These are phyloP conservation scores for Eretmodus cyanostictus DNA, from an alignment of 2,113 vertebrate genomes.

Conservation along the genomic window DNA sequence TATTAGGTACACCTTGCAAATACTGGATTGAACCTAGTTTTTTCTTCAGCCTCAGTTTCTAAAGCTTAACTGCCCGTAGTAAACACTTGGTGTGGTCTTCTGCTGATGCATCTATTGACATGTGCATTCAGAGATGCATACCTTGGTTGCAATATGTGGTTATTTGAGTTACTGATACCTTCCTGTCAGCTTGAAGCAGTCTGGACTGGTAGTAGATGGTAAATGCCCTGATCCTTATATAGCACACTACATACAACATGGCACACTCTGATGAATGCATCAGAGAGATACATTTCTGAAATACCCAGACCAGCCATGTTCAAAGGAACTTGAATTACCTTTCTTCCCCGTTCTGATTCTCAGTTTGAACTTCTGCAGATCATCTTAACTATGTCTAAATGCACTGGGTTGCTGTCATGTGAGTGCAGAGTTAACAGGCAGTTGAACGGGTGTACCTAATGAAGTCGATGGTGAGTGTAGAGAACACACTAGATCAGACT, in stretches of 20 bases:
- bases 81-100: background rate
- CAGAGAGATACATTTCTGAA: background rate
- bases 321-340: background rate
- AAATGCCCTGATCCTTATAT: background rate
- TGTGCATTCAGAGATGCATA: background rate
- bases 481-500: background rate
- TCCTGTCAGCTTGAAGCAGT: background rate
- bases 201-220: background rate
- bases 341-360: background rate
- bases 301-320: background rate
- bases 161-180: background rate
- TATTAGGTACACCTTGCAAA: background rate
- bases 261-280: background rate
- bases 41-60: background rate
- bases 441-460: background rate
- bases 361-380: background rate
- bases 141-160: background rate
- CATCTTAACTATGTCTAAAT: background rate
- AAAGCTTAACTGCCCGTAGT: background rate
- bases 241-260: background rate
- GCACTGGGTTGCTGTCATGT: background rate
- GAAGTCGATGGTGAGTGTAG: background rate
- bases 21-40: background rate
- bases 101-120: background rate
- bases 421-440: background rate